Conservation (phyloP, 1,140 invertebrate genomes). For the Mylabris phalerata region DNA sequence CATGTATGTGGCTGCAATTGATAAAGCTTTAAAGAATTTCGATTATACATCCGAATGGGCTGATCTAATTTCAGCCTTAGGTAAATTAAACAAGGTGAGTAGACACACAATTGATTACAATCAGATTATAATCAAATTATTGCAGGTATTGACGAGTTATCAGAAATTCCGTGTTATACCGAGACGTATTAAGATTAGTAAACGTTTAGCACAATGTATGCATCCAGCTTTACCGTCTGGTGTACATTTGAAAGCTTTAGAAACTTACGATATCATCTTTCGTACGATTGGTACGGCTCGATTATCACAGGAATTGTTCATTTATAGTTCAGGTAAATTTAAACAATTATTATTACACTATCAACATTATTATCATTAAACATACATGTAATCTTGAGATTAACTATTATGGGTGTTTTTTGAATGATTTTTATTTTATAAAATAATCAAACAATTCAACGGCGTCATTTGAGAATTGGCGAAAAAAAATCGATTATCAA, state of each 20-base stretch:
- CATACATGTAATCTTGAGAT: too few relatives aligned
- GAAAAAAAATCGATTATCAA: too few relatives aligned
- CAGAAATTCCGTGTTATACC: conserved; percentile 86
- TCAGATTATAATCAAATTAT: conserved; percentile 16
- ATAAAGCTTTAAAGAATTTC: conserved; percentile 87
- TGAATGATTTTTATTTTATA: too few relatives aligned
- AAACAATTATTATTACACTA: too few relatives aligned
- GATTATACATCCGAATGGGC: conserved; percentile 95
- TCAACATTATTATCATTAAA: too few relatives aligned
- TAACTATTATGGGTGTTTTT: too few relatives aligned
- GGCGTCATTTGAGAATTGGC: too few relatives aligned
- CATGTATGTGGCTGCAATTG: conserved; percentile 71
- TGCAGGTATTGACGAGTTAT: conserved; percentile 66
- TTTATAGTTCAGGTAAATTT: conserved; percentile 66
- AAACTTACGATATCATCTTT: conserved; percentile 92
- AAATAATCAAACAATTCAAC: too few relatives aligned
- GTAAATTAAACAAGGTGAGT: conserved; percentile 85
- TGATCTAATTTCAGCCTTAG: conserved; percentile 85
- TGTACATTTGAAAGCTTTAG: conserved; percentile 88
- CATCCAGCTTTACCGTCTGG: conserved; percentile 87
- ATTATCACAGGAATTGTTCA: conserved; percentile 77
- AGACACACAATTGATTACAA: not conserved
- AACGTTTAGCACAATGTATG: conserved; percentile 90
- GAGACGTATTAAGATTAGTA: conserved; percentile 82
- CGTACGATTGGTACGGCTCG: conserved; percentile 81